Base-by-base conservation (phyloP, 30 jellyfish, hydroid and myxozoan genomes). In the Aurelia sp. region DNA sequence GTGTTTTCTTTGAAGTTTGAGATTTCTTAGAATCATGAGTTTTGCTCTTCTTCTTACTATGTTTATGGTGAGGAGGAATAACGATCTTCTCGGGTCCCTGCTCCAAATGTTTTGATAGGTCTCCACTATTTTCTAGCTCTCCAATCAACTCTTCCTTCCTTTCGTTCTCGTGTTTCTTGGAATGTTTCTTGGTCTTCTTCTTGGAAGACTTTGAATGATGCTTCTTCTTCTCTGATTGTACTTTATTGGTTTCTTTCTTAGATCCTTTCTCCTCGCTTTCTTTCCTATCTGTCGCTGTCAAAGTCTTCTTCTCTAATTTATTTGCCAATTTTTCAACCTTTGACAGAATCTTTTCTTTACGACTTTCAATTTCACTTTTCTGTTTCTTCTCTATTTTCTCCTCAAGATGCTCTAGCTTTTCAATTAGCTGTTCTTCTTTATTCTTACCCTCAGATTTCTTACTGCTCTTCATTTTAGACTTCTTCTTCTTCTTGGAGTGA, bases 341-440 rank as follows among this genome's bases (percentile, higher is more conserved):
- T 27, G 73, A 66, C 85, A 74, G 76, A 12, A 69, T 47, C 35
- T 82, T 90, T 31, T 72, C 79, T 57, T 91, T 73, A 27, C 84
- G 82, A 72, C 27, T 61, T 40, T 85, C 89, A n/a, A 63, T 50
- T 27, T 75, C 82, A 30, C 57, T 68, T 23, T 78, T 78, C 19
- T 87, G 90, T 74, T 78, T 87, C 73, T 60, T 60, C 71, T 78
- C 96, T 31, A 78, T 67, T 40, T 74, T 78, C 27, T 76, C 90
- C 62, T 87, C 89, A 23, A 76, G 70, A 70, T 85, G 95, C 35
- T 85, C 93, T 21, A 85, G 27, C 69, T 66, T 74, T n/a, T 63
- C 89, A 48, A 85, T 76, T 86, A 87, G 61, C 70, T 57, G 57
- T 47, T 87, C 90, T 19, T 76, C 90, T 19, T 72, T 78, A 47